Percentiles rank a stretch among this genome's conserved stretches.
Conservation (phyloP, 2,113 vertebrate species). For the Nicator chloris region DNA sequence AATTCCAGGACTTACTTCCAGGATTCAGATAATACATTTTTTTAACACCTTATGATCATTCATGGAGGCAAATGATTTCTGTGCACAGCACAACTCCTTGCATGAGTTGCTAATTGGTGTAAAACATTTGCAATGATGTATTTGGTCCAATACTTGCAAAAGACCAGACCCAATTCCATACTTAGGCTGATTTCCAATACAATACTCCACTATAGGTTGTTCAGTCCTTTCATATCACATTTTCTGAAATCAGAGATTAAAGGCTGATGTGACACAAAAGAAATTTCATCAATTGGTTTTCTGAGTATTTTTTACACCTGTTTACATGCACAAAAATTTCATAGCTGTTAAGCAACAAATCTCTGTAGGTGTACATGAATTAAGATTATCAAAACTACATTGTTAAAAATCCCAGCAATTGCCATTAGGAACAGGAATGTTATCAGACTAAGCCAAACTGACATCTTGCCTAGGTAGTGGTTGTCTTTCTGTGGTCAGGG, state of each 20-base stretch:
- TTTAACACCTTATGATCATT: not conserved
- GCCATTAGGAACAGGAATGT: not conserved
- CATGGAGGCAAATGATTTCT: not conserved
- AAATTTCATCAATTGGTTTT: not conserved
- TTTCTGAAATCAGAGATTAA: not conserved
- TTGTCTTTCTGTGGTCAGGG: not conserved
- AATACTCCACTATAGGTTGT: not conserved
- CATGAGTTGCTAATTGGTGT: not conserved
- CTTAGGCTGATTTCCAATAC: not conserved
- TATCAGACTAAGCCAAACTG: not conserved
- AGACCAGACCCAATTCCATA: not conserved
- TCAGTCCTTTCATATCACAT: not conserved
- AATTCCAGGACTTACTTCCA: conserved; percentile 4
- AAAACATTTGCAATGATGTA: not conserved
- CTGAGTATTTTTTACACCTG: not conserved
- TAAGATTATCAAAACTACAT: not conserved
- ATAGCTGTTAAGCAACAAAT: not conserved
- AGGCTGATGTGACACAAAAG: not conserved
- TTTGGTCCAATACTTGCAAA: not conserved
- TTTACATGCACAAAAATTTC: not conserved
- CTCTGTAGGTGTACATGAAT: not conserved
- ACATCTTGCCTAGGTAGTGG: not conserved
- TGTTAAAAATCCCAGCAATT: not conserved
- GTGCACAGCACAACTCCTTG: not conserved
- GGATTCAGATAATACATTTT: not conserved